phyloP scores from a whole-genome alignment of 2,113 vertebrate genomes.

The Mystacornis crossleyi region DNA sequence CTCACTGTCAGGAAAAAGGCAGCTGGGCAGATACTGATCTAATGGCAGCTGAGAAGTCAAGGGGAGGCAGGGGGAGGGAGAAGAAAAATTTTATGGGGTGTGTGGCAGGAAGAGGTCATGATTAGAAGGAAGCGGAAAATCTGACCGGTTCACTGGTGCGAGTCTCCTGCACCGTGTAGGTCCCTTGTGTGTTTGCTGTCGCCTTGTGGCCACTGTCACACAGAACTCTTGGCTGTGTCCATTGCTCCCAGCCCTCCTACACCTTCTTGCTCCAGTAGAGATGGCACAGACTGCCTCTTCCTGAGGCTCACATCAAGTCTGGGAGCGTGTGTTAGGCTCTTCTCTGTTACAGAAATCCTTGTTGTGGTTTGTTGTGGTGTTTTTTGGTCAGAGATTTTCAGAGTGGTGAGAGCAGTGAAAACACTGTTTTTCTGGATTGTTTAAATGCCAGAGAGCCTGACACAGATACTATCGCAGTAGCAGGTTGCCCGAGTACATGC shows the following conservation, averaged over 20 bases:
- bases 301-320: background rate
- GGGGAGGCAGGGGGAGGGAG: background rate
- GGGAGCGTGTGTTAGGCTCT: background rate
- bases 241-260: background rate
- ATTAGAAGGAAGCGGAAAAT: background rate
- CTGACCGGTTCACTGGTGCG: rapidly evolving
- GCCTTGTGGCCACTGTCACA: background rate
- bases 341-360: background rate
- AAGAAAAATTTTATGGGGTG: background rate
- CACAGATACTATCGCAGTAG: background rate
- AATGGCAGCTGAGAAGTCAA: background rate
- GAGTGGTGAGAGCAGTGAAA: background rate
- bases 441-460: background rate
- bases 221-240: background rate
- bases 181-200: slow-evolving; percentile 1
- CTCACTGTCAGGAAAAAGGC: background rate
- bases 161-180: rapidly evolving
- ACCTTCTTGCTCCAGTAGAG: background rate
- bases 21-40: background rate
- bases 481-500: rapidly evolving
- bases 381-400: background rate
- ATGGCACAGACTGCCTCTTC: background rate
- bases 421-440: background rate
- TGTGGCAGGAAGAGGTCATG: background rate
- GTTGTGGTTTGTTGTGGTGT: background rate